A percentile compares a stretch with the other conserved stretches of the same genome.
Evolutionary conservation across 2,113 vertebrate species (phyloP).

Genomic region (Bujurquina vittata): DNA sequence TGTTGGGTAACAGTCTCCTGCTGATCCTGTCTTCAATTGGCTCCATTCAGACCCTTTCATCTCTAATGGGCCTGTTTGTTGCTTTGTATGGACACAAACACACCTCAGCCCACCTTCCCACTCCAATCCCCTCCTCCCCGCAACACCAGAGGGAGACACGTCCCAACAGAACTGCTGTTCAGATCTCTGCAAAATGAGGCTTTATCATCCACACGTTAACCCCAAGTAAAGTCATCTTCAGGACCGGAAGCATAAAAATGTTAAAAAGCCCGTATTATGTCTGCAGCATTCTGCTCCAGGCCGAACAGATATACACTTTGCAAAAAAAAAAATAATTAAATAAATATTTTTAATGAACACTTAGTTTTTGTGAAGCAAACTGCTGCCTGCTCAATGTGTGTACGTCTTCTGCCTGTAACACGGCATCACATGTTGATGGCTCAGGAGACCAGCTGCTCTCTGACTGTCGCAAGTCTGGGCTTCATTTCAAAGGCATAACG

Average conservation of each 20-base stretch:
- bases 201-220: background rate
- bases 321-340: too few species aligned
- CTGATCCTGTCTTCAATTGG: slow-evolving; percentile 75
- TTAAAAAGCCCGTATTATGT: too few species aligned
- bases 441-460: background rate
- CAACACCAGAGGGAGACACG: slow-evolving; percentile 27
- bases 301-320: too few species aligned
- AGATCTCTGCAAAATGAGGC: slow-evolving; percentile 7
- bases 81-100: slow-evolving; percentile 79
- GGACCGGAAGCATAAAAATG: background rate
- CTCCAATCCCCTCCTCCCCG: background rate
- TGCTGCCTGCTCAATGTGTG: background rate
- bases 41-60: slow-evolving; percentile 79
- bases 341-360: too few species aligned
- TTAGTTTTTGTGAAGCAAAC: background rate
- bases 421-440: background rate
- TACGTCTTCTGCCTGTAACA: background rate
- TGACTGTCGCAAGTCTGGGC: background rate
- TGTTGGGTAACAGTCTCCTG: slow-evolving; percentile 67
- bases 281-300: too few species aligned
- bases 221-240: background rate
- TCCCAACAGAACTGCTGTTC: slow-evolving; percentile 19
- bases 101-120: slow-evolving; percentile 21
- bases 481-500: too few species aligned
- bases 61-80: slow-evolving; percentile 84